Evolutionary conservation across 2,888 invertebrate genomes (phyloP).

Genomic region (Synanthedon formicaeformis): DNA sequence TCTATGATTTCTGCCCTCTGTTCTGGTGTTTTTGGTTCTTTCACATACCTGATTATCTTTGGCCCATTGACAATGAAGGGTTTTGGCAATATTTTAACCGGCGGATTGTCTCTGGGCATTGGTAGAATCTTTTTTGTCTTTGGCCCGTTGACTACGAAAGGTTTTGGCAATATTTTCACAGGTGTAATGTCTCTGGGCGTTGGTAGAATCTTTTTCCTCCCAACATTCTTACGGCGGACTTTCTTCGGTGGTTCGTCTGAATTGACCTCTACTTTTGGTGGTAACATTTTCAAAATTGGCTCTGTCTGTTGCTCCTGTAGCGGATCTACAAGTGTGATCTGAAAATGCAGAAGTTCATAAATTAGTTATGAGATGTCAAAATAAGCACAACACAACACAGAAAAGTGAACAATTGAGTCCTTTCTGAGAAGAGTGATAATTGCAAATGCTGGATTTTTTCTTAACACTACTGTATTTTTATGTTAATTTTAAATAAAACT

Average conservation of each 20-base stretch:
- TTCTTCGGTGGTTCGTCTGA: slow-evolving; percentile 34
- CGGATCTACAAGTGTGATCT: slow-evolving; percentile 54
- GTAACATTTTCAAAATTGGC: slow-evolving; percentile 19
- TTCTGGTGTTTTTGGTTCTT: slow-evolving; percentile 26
- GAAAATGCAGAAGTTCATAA: slow-evolving; percentile 17
- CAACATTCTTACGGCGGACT: slow-evolving; percentile 25
- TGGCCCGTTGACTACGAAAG: slow-evolving; percentile 13
- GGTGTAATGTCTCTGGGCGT: slow-evolving; percentile 41
- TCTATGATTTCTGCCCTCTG: slow-evolving; percentile 49
- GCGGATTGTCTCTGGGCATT: slow-evolving; percentile 37
- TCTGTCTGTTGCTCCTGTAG: slow-evolving; percentile 25
- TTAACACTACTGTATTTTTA: too few species aligned
- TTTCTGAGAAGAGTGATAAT: too few species aligned
- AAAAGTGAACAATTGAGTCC: too few species aligned
- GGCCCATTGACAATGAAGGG: slow-evolving; percentile 46
- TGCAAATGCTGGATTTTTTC: too few species aligned
- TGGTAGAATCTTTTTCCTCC: slow-evolving; percentile 43
- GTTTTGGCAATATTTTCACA: slow-evolving; percentile 24
- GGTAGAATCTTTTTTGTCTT: slow-evolving; percentile 47
- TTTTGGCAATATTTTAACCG: slow-evolving; percentile 60
- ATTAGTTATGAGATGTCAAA: too few species aligned
- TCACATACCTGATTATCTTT: slow-evolving; percentile 45
- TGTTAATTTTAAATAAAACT: too few species aligned
- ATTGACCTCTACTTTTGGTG: slow-evolving; percentile 5
- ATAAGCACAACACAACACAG: too few species aligned